Evolutionary conservation across 2,113 vertebrate species (phyloP).

Genomic region (Danionella cerebrum): DNA sequence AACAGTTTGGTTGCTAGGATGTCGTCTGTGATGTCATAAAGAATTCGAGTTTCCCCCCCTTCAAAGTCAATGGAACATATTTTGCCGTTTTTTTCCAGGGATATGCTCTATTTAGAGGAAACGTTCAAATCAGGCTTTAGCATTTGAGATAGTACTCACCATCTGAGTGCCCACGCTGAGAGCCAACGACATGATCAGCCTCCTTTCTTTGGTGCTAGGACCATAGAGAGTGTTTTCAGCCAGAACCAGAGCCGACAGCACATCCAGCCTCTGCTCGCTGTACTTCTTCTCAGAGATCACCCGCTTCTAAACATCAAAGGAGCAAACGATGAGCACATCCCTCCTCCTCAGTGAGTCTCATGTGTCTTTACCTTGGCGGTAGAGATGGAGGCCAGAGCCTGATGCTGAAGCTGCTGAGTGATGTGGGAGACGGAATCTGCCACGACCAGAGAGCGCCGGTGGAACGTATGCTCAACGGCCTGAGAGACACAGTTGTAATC

Average conservation of each 20-base stretch:
- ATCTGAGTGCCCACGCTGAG: conserved; percentile 93
- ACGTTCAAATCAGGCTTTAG: too few relatives aligned
- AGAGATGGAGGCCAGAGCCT: conserved; percentile 83
- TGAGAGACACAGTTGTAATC: conserved; percentile 43
- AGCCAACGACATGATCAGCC: conserved; percentile 83
- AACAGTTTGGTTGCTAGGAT: too few relatives aligned
- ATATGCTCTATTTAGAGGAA: too few relatives aligned
- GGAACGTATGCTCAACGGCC: conserved; percentile 91
- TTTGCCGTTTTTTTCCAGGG: too few relatives aligned
- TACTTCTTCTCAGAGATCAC: conserved; percentile 99
- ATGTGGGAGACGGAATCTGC: conserved; percentile 94
- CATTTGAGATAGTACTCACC: too few relatives aligned
- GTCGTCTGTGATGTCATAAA: too few relatives aligned
- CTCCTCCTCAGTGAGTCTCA: background rate
- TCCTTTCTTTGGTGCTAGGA: conserved; percentile 88
- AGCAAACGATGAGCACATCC: background rate
- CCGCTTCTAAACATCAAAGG: conserved; percentile 96
- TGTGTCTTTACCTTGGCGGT: conserved; percentile 76
- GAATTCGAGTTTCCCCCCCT: too few relatives aligned
- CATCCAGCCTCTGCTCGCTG: conserved; percentile 93
- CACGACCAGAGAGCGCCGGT: conserved; percentile 86
- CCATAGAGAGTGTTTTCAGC: conserved; percentile 91
- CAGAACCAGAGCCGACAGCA: conserved; percentile 89
- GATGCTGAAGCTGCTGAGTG: conserved; percentile 86
- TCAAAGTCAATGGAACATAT: too few relatives aligned